Base-by-base conservation (phyloP, 2,113 vertebrate genomes). In the Carassius auratus region DNA sequence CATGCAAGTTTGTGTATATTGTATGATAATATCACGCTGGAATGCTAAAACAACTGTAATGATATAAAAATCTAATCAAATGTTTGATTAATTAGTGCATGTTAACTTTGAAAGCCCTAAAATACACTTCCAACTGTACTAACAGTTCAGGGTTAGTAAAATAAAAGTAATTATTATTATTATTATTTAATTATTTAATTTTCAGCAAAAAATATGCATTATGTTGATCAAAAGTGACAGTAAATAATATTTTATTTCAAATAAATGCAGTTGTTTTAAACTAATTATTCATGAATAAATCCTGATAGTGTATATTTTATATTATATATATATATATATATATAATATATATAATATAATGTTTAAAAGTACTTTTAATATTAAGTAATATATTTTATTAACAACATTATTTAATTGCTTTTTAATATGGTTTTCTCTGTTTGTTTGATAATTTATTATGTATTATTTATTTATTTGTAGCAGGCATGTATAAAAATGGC, bases 401-500 rank as follows among this genome's bases (percentile, higher is more conserved):
- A 50, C 5, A 1, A 17, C 5, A 83, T 59, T 59, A 59, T 1
- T 69, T 23, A 12, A 68, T 13, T 59, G 1, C 12, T 23, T 83
- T 23, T 83, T 26, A 48, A 57, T 38, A 42, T 38, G n/a, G 12
- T 55, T 36, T 42, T 10, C 9, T 57, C 50, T 57, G 30, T 52
- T 50, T 50, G 48, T 50, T 78, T 62, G 19, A 5, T n/a, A 23
- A 26, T 50, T 12, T 52, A 23, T 52, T 78, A 42, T 14, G 14
- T 68, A 71, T 64, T 59, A 19, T 59, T 52, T 64, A 50, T 19
- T 76, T 4, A 17, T 87, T 62, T 91, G 45, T 33, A 95, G 94
- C 93, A 86, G 94, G 93, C 82, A 90, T 93, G 78, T 95, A 93
- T 89, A 95, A 95, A 92, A 95, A 94, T 80, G 93, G 93, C 50